These are phyloP conservation scores for Chondrosia reniformis DNA, from an alignment of 37 sponge, comb jelly and placozoan genomes.

Conservation along the genomic window DNA sequence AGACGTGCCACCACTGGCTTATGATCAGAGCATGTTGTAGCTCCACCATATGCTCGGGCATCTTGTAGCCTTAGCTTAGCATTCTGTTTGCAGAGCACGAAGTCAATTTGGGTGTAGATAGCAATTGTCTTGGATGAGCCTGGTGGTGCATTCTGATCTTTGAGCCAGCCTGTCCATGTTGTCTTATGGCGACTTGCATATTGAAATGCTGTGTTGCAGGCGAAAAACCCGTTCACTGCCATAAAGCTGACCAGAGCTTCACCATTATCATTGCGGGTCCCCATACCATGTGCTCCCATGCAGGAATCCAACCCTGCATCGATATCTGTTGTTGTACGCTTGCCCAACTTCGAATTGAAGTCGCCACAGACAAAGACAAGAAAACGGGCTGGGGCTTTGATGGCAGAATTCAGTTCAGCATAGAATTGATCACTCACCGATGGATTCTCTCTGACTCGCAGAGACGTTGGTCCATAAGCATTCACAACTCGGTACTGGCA, in stretches of 20 bases:
- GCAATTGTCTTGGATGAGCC: too few relatives aligned
- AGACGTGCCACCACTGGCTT: slow-evolving; percentile 4
- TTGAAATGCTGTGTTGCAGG: neutral
- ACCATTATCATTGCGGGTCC: neutral
- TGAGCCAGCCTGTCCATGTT: too few relatives aligned
- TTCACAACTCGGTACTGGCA: neutral
- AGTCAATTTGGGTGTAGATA: neutral
- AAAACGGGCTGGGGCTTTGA: neutral
- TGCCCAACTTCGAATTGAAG: neutral
- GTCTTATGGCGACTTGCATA: neutral
- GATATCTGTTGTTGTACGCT: neutral
- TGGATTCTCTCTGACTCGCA: neutral
- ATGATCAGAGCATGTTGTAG: neutral
- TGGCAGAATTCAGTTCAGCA: neutral
- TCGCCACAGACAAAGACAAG: neutral
- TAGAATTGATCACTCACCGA: neutral
- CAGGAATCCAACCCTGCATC: neutral
- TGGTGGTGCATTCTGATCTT: too few relatives aligned
- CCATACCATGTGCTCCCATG: neutral
- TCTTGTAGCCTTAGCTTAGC: neutral
- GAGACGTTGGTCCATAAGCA: neutral
- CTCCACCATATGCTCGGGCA: neutral
- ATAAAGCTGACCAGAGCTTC: neutral
- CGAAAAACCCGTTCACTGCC: too few relatives aligned
- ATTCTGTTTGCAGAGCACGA: neutral